Percentiles rank a stretch among this genome's conserved stretches.
These are phyloP conservation scores for Antennarius striatus DNA, from an alignment of 2,113 vertebrate genomes.

Conservation along the genomic window DNA sequence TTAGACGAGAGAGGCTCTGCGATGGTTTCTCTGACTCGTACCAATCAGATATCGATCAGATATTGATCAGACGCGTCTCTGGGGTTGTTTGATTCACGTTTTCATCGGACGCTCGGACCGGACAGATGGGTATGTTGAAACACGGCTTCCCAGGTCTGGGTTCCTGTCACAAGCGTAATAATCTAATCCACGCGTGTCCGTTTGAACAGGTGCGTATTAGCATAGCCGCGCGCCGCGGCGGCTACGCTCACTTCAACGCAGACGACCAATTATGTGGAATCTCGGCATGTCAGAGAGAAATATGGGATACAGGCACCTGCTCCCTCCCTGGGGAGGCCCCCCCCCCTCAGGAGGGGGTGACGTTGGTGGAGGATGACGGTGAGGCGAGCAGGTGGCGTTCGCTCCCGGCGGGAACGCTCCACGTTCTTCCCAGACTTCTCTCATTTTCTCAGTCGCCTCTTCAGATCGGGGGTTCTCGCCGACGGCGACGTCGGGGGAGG, in stretches of 20 bases:
- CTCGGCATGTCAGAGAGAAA: constrained; percentile 26
- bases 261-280: constrained; percentile 57
- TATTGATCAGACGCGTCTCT: too few relatives aligned
- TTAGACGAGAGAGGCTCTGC: too few relatives aligned
- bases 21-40: too few relatives aligned
- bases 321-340: constrained; percentile 4
- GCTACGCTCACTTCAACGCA: constrained; percentile 28
- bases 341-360: constrained; percentile 9
- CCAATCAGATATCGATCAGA: too few relatives aligned
- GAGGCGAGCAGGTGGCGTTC: constrained; percentile 32
- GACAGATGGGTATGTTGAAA: too few relatives aligned
- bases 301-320: constrained; percentile 10
- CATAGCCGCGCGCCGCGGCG: constrained; percentile 22
- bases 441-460: constrained; percentile 33
- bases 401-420: neutral
- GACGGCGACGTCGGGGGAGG: neutral
- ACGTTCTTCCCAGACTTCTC: neutral
- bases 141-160: too few relatives aligned
- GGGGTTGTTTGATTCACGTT: too few relatives aligned
- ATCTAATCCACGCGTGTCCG: neutral
- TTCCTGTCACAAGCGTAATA: too few relatives aligned
- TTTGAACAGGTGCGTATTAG: constrained; percentile 62
- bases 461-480: constrained; percentile 8
- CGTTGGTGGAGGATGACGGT: constrained; percentile 17
- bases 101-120: too few relatives aligned